Evolutionary conservation across 2,888 invertebrate species (phyloP), one percentile per base, ranked within the genome.

Genomic region (Calameuta pallipes): DNA sequence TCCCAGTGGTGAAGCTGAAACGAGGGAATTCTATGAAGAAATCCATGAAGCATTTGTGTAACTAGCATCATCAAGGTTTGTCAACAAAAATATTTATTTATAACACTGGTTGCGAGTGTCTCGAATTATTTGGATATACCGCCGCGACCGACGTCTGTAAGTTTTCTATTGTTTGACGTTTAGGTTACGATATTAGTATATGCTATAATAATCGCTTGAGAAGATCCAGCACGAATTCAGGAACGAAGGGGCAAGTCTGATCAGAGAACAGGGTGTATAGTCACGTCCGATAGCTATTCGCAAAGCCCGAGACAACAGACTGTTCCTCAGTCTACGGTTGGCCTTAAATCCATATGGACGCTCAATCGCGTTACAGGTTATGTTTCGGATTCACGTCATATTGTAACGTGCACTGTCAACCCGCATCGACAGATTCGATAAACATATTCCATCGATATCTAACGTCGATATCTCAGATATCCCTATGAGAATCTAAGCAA

Each of bases 231-330:
- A 82, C 83, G 83, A 82, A 80, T 80, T 80, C 75, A 76, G 75
- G 77, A 79, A 77, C 74, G 33, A 83, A 84, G 83, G 82, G 84
- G 12, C 36, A 35, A 30, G 36, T 33, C 74, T 74, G 74, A 74
- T 74, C 74, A n/a, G 74, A 34, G 74, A 34, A 34, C 12, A 35
- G 35, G n/a, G 37, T 36, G 74, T 74, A 15, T 74, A 34, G 74
- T 74, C 74, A 74, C 74, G 84, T 80, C 82, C 85, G 83, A 85
- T 83, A 85, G 85, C 83, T 82, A 85, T 85, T 85, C 83, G 85
- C 84, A 85, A 83, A 85, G 84, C 85, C 84, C 81, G 82, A 82
- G 82, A 83, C 70, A 56, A 77, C 80, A 74, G 80, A 75, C 79
- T 75, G 81, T 80, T 78, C 81, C 81, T 83, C 85, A 85, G 85